Base-by-base conservation (phyloP, 2,888 invertebrate genomes). In the Sarcophaga caerulescens region DNA sequence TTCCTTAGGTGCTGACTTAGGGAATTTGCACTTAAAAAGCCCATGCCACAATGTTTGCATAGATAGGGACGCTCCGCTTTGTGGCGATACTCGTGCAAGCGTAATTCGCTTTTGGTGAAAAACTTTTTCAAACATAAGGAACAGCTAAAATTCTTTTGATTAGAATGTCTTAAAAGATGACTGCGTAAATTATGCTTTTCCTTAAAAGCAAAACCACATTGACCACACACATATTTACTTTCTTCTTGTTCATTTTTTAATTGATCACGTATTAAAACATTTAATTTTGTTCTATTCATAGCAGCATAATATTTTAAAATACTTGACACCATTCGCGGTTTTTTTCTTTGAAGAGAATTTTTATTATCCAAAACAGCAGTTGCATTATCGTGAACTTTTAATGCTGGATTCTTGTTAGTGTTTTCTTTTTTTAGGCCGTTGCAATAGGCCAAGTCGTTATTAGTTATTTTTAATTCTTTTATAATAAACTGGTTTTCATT, bases 91-190 rank as follows among this genome's bases (percentile, higher is more conserved):
- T 85, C 85, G 60, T 89, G 88, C 19, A 88, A 86, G 47, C 79
- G 76, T 12, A 88, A 71, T 11, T 87, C 79, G 1, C 86, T 85
- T 65, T 85, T 84, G 3, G 87, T 85, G 10, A 78, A 70, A 81
- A 89, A 89, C 10, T 65, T 45, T 73, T 87, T 88, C 4, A 77
- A 66, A 45, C 89, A 88, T 17, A 74, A 62, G 4, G 84, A 74
- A 57, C 88, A 89, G 8, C 63, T 70, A 45, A 89, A 90, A 0
- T 90, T 90, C 4, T 89, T 90, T 35, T 91, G 90, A 3, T 92
- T 92, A 0, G 92, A 91, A 59, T 92, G 92, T 10, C 89, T 89
- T 10, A 90, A 88, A 4, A 89, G 79, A 84, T 92, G 92, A 10
- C 90, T 89, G 10, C 89, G 90, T n/a, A 92, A 79, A 45, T 89